Conservation (phyloP, 2,888 invertebrate species). For the Notocelia uddmanniana region DNA sequence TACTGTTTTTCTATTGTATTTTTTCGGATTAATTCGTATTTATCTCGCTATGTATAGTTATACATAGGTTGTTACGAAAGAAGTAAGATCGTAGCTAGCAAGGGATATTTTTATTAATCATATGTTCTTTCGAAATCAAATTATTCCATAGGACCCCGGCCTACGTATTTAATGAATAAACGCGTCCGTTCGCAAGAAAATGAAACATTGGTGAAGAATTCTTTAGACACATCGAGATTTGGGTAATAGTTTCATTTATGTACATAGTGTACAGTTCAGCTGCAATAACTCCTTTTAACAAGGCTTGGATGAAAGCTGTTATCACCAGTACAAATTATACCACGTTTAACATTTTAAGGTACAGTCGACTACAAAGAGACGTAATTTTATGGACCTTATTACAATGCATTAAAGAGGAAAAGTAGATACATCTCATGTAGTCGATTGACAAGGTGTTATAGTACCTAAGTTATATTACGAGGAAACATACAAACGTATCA, state of each 20-base stretch:
- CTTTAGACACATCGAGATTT: conserved; percentile 1
- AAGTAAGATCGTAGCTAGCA: not conserved
- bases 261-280: not conserved
- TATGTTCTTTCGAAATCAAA: not conserved
- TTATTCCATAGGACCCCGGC: conserved; percentile 19
- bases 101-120: not conserved
- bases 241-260: conserved; percentile 8
- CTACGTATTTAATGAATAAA: conserved; percentile 15
- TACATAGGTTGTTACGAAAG: not conserved
- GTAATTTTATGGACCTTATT: too few species aligned
- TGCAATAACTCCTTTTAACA: too few species aligned
- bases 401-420: too few species aligned
- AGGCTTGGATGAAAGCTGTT: too few species aligned
- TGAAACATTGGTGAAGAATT: not conserved
- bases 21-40: not conserved
- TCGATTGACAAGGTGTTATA: too few species aligned
- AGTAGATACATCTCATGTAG: too few species aligned
- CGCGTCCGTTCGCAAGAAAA: not conserved
- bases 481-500: too few species aligned
- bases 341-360: too few species aligned
- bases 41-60: not conserved
- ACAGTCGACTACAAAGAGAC: too few species aligned
- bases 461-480: too few species aligned
- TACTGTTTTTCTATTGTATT: not conserved
- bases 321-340: too few species aligned